These are phyloP conservation scores for Agrenia bidenticulata DNA, from an alignment of 2,888 invertebrate genomes.

Conservation along the genomic window DNA sequence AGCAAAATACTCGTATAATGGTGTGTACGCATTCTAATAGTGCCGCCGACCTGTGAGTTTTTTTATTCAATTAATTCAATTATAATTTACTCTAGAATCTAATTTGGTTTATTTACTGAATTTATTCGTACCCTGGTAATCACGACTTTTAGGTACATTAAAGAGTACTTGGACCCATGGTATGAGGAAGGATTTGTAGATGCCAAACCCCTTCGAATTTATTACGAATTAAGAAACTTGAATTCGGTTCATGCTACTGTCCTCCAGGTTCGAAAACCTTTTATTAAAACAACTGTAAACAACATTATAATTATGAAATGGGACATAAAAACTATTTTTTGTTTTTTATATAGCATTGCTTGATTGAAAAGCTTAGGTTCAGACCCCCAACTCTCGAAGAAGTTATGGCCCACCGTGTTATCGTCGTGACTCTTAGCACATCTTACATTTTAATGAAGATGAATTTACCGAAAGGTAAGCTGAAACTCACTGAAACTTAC, in stretches of 20 bases:
- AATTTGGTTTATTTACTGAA: no score
- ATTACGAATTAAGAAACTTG: slow-evolving; percentile 76
- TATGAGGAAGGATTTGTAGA: slow-evolving; percentile 67
- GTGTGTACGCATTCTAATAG: slow-evolving; percentile 84
- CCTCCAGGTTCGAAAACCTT: slow-evolving; percentile 60
- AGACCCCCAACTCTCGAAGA: slow-evolving; percentile 71
- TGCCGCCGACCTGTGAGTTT: slow-evolving; percentile 54
- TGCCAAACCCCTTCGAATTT: slow-evolving; percentile 72
- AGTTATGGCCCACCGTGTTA: slow-evolving; percentile 68
- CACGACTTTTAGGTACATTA: slow-evolving; percentile 65
- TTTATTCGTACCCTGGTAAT: no score
- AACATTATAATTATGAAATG: slow-evolving; percentile 13
- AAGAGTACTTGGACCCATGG: slow-evolving; percentile 77
- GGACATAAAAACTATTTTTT: neutral
- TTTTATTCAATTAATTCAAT: slow-evolving; percentile 3
- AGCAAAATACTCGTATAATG: slow-evolving; percentile 68
- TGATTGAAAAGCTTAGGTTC: slow-evolving; percentile 66
- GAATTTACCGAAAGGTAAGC: slow-evolving; percentile 65
- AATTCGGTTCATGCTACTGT: slow-evolving; percentile 73
- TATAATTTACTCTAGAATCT: slow-evolving; percentile 13
- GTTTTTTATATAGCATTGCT: slow-evolving; percentile 66
- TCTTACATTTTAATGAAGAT: slow-evolving; percentile 72
- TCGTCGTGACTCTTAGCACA: slow-evolving; percentile 77
- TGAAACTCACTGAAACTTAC: neutral
- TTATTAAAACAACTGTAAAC: neutral